Conservation (phyloP, 2,797 vertebrate species). For the Bradypodion ventrale region DNA sequence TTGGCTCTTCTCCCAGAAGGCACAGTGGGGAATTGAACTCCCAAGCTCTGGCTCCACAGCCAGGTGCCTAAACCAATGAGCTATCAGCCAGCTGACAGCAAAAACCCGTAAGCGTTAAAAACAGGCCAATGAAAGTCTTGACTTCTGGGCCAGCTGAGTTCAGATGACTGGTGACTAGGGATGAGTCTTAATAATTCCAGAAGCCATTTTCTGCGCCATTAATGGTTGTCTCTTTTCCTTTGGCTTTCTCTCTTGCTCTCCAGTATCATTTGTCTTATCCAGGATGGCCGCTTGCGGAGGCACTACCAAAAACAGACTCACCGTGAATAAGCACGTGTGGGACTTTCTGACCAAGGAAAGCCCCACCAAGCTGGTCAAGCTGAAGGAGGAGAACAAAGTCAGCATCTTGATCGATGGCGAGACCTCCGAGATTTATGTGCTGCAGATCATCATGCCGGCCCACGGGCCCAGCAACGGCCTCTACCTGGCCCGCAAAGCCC, state of each 20-base stretch:
- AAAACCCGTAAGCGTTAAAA: neutral
- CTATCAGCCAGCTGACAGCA: too few relatives aligned
- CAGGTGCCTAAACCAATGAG: too few relatives aligned
- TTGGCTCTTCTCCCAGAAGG: too few relatives aligned
- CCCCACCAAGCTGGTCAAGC: slow-evolving; percentile 88
- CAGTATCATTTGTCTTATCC: slow-evolving; percentile 79
- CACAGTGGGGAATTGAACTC: too few relatives aligned
- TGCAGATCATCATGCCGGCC: slow-evolving; percentile 80
- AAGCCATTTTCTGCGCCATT: neutral
- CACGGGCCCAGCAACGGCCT: slow-evolving; percentile 74
- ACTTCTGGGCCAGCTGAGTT: neutral
- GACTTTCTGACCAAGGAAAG: slow-evolving; percentile 92
- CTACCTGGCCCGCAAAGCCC: slow-evolving; percentile 85
- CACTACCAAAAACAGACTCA: slow-evolving; percentile 91
- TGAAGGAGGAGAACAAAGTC: slow-evolving; percentile 90
- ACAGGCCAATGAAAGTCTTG: neutral
- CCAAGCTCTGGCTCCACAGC: too few relatives aligned
- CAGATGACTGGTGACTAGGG: neutral
- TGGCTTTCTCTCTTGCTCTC: neutral
- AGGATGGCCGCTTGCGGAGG: slow-evolving; percentile 81
- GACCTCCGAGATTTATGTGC: slow-evolving; percentile 92
- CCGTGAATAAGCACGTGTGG: slow-evolving; percentile 94
- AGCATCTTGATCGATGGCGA: slow-evolving; percentile 90
- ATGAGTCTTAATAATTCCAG: neutral
- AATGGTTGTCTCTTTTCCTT: neutral